phyloP scores from a whole-genome alignment of 1,140 invertebrate species.

The Tetramorium simillimum region DNA sequence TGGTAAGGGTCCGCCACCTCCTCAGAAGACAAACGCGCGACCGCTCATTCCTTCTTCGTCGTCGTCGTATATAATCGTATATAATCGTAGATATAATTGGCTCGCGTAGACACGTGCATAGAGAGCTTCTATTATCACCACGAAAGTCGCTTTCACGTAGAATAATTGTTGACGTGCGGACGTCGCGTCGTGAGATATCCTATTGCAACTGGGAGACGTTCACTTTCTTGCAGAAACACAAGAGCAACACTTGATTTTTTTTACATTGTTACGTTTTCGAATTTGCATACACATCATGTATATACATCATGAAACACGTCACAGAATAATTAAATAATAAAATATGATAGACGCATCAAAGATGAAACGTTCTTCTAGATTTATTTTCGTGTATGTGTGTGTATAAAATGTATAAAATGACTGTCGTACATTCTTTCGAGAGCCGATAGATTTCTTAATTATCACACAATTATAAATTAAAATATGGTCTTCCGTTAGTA shows the following conservation, averaged over 20 bases:
- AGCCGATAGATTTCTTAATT: neutral
- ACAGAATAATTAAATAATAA: constrained; percentile 1
- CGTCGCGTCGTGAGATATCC: neutral
- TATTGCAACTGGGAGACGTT: neutral
- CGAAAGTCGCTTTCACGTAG: constrained; percentile 38
- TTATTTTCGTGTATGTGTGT: neutral
- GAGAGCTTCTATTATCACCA: constrained; percentile 20
- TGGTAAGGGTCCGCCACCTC: constrained; percentile 80
- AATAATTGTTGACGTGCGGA: neutral
- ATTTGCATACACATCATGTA: constrained; percentile 3
- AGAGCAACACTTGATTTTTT: neutral
- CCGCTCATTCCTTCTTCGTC: constrained; percentile 45
- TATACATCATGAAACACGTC: constrained; percentile 4
- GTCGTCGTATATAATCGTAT: too few species aligned
- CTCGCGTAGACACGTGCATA: constrained; percentile 44
- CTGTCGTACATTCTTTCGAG: neutral
- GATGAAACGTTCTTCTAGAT: neutral
- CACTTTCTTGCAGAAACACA: neutral
- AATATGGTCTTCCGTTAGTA: neutral
- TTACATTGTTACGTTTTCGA: neutral
- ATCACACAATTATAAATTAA: neutral
- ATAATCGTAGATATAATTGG: neutral
- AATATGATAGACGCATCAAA: constrained; percentile 4
- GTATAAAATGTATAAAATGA: neutral
- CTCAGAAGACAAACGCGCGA: constrained; percentile 78